A percentile compares a stretch with the other conserved stretches of the same genome.
phyloP scores from a whole-genome alignment of 2,888 invertebrate genomes.

The Phytoseiulus persimilis region DNA sequence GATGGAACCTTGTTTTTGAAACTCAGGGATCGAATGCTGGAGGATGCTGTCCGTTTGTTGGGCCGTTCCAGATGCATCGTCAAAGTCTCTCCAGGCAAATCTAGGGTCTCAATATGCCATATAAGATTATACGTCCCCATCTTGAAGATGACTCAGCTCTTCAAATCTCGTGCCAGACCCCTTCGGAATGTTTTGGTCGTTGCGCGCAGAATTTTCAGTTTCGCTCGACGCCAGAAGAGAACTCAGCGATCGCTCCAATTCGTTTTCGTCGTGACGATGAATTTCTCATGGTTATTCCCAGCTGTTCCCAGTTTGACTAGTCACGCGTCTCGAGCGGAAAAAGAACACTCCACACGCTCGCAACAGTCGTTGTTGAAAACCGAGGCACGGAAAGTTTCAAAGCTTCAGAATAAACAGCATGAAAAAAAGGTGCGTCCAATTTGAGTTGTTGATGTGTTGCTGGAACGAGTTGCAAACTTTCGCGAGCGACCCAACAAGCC shows the following conservation, averaged over 20 bases:
- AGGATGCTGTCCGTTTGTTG: too few relatives aligned
- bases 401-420: neutral
- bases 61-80: too few relatives aligned
- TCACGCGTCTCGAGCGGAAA: neutral
- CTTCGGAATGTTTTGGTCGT: neutral
- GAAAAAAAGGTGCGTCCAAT: neutral
- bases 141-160: neutral
- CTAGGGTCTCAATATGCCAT: neutral
- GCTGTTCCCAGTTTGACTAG: neutral
- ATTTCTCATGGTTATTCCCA: neutral
- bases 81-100: too few relatives aligned
- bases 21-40: too few relatives aligned
- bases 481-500: neutral
- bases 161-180: neutral
- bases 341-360: neutral
- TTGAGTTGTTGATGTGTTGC: neutral
- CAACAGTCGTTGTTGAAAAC: neutral
- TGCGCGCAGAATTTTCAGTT: neutral
- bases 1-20: too few relatives aligned
- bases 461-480: neutral
- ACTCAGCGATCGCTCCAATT: neutral
- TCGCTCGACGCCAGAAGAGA: neutral
- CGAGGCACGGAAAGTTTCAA: neutral
- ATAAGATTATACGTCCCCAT: neutral
- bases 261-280: neutral